Evolutionary conservation across 2,113 vertebrate species (phyloP).

Genomic region (Silurus meridionalis): DNA sequence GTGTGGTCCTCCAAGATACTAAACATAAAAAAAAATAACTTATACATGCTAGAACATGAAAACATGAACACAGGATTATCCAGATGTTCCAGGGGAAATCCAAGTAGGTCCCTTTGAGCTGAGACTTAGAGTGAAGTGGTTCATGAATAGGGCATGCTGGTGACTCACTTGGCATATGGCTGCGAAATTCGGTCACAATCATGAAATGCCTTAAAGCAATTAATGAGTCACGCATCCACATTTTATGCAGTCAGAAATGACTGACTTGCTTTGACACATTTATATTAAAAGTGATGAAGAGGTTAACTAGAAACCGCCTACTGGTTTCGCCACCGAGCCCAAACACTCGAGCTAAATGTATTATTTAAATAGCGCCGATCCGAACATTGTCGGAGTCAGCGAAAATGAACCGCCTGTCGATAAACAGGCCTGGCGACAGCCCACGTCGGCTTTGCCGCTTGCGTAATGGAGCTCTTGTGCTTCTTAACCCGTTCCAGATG

Average conservation of each 20-base stretch:
- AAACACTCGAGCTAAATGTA: neutral
- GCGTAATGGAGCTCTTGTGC: neutral
- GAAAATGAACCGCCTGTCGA: neutral
- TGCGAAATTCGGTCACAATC: slow-evolving; percentile 27
- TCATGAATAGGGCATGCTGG: slow-evolving; percentile 22
- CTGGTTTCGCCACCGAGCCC: neutral
- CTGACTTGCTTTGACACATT: slow-evolving; percentile 50
- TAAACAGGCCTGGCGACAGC: neutral
- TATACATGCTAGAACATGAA: slow-evolving; percentile 16
- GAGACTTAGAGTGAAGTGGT: slow-evolving; percentile 23
- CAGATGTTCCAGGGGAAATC: slow-evolving; percentile 40
- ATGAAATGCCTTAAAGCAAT: slow-evolving; percentile 42
- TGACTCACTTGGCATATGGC: slow-evolving; percentile 44
- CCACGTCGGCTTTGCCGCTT: neutral
- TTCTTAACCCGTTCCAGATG: slow-evolving; percentile 7
- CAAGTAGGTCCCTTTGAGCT: slow-evolving; percentile 19
- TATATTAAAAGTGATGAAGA: slow-evolving; percentile 36
- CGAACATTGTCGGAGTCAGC: neutral
- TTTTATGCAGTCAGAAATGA: slow-evolving; percentile 24
- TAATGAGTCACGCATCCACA: slow-evolving; percentile 37
- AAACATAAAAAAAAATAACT: neutral
- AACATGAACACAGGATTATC: slow-evolving; percentile 8
- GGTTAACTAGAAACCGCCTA: slow-evolving; percentile 22
- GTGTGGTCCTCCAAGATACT: neutral
- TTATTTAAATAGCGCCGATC: slow-evolving; percentile 27